Evolutionary conservation across 2,888 invertebrate species (phyloP).

Genomic region (Trissonchulus latispiculum): DNA sequence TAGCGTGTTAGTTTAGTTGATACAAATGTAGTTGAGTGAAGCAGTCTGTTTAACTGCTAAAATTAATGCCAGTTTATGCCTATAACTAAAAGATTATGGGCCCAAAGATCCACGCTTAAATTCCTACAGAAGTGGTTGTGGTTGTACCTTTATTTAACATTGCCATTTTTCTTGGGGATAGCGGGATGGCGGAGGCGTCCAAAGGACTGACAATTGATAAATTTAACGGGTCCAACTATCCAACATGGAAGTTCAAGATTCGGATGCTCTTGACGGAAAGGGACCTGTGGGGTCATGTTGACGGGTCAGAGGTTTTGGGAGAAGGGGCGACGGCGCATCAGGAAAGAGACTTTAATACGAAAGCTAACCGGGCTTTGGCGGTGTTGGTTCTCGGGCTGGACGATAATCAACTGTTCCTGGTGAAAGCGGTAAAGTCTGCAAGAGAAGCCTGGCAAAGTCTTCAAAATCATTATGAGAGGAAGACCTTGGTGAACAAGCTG

Average conservation of each 20-base stretch:
- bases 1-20: too few species aligned
- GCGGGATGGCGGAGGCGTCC: too few species aligned
- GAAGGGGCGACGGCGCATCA: not conserved
- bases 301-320: not conserved
- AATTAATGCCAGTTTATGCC: too few species aligned
- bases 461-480: not conserved
- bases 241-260: not conserved
- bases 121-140: too few species aligned
- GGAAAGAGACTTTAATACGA: not conserved
- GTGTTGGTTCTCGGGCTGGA: not conserved
- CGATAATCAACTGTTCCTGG: not conserved
- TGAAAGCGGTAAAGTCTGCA: not conserved
- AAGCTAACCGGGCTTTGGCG: not conserved
- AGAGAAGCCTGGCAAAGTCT: constrained; percentile 1
- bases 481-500: not conserved
- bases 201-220: not conserved
- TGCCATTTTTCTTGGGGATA: too few species aligned
- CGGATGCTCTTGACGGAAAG: not conserved
- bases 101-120: too few species aligned
- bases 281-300: not conserved
- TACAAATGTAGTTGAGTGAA: too few species aligned
- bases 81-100: too few species aligned
- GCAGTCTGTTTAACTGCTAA: too few species aligned
- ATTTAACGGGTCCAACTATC: not conserved
- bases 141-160: too few species aligned